These are phyloP conservation scores for Diabrotica undecimpunctata DNA, from an alignment of 1,140 invertebrate genomes.

Conservation along the genomic window DNA sequence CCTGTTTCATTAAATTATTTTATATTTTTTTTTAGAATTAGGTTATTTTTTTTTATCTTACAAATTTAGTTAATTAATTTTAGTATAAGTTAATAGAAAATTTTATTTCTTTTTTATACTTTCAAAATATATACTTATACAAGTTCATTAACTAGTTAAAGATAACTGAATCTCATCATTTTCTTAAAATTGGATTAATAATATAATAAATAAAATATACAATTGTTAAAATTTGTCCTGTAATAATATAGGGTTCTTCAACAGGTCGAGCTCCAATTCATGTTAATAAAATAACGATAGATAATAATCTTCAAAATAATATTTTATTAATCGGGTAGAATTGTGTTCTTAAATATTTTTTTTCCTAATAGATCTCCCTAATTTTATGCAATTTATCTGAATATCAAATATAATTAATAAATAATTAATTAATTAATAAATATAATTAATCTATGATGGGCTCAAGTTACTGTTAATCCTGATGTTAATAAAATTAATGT, in stretches of 20 bases:
- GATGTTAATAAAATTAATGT: constrained; percentile 57
- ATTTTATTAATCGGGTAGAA: constrained; percentile 58
- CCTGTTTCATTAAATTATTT: constrained; percentile 53
- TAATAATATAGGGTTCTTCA: constrained; percentile 58
- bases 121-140: constrained; percentile 63
- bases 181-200: constrained; percentile 48
- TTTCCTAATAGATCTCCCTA: too few relatives aligned
- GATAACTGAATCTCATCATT: constrained; percentile 53
- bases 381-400: too few relatives aligned
- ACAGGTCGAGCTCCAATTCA: constrained; percentile 63
- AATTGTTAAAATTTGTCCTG: constrained; percentile 57
- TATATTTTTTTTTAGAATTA: constrained; percentile 47
- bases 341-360: constrained; percentile 52
- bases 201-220: constrained; percentile 57
- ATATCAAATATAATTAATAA: too few relatives aligned
- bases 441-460: constrained; percentile 56
- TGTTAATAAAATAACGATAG: constrained; percentile 57
- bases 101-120: constrained; percentile 56
- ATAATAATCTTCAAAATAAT: constrained; percentile 56
- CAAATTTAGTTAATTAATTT: constrained; percentile 45
- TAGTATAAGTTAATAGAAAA: constrained; percentile 55
- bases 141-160: constrained; percentile 56
- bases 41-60: constrained; percentile 50
- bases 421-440: too few relatives aligned
- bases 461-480: constrained; percentile 55